Conservation (phyloP, 1,140 invertebrate genomes). For the Teleopsis dalmanni region DNA sequence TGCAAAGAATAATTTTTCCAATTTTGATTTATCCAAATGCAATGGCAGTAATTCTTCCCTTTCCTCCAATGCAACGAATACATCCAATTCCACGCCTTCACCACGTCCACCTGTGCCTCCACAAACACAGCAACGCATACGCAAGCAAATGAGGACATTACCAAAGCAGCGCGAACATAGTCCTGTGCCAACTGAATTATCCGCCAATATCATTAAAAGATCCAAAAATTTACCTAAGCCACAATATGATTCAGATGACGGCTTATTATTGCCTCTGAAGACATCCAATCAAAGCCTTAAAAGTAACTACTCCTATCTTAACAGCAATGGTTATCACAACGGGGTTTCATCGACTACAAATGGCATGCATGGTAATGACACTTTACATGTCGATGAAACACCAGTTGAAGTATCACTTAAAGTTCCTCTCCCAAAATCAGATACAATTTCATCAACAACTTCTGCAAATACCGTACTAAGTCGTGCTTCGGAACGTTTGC, state of each 20-base stretch:
- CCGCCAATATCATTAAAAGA: neutral
- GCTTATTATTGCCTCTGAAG: neutral
- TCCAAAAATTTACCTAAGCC: neutral
- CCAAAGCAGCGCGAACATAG: conserved; percentile 36
- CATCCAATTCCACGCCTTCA: conserved; percentile 5
- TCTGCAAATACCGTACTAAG: neutral
- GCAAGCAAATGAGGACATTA: conserved; percentile 30
- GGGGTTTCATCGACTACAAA: conserved; percentile 13
- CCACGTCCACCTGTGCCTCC: conserved; percentile 14
- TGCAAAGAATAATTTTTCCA: no score
- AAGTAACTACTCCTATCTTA: neutral
- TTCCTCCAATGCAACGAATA: conserved; percentile 6
- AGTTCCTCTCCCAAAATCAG: conserved; percentile 31
- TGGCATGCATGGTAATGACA: conserved; percentile 10
- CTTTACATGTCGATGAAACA: conserved; percentile 19
- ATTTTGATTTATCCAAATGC: conserved; percentile 1
- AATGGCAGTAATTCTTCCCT: conserved; percentile 10
- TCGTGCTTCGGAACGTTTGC: conserved; percentile 17
- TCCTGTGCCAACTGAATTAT: conserved; percentile 13
- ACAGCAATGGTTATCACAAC: conserved; percentile 6
- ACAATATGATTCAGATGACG: conserved; percentile 12
- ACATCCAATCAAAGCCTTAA: neutral
- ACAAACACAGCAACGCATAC: conserved; percentile 15
- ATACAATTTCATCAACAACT: conserved; percentile 12
- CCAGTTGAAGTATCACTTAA: conserved; percentile 34